phyloP scores from a whole-genome alignment of 1,140 invertebrate genomes.

The Brachionus plicatilis region DNA sequence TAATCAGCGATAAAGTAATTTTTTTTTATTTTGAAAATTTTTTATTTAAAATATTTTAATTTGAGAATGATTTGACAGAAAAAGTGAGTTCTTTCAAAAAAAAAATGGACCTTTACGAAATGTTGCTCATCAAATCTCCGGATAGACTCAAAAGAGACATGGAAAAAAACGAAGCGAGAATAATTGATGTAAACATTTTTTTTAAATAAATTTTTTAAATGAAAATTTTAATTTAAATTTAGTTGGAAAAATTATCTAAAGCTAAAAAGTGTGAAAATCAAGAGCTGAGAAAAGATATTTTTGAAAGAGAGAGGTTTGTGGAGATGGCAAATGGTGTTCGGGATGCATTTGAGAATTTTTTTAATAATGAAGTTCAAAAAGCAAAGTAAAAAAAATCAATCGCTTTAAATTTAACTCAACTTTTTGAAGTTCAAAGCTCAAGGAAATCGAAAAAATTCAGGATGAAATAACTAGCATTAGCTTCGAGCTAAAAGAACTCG shows the following conservation, averaged over 20 bases:
- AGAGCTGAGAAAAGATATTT: not conserved
- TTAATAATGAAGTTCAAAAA: not conserved
- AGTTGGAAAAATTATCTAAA: conserved; percentile 3
- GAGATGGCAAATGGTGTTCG: not conserved
- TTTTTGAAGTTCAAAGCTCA: not conserved
- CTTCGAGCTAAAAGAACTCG: not conserved
- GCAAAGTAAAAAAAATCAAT: not conserved
- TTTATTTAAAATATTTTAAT: not conserved
- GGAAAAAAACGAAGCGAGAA: conserved; percentile 4
- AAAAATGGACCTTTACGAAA: conserved; percentile 7
- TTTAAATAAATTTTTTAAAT: not conserved
- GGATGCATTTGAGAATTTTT: not conserved
- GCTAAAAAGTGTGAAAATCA: not conserved
- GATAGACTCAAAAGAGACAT: conserved; percentile 3
- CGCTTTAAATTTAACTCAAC: too few relatives aligned
- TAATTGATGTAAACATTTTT: not conserved
- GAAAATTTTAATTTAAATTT: not conserved
- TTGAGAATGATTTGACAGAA: not conserved
- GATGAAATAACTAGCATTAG: not conserved
- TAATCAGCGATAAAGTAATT: not conserved
- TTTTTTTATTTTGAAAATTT: not conserved
- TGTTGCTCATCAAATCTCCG: not conserved
- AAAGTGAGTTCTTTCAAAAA: not conserved
- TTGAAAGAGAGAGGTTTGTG: not conserved
- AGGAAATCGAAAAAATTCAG: not conserved